Evolutionary conservation across 2,113 vertebrate genomes (phyloP), one percentile per base, ranked within the genome.

Genomic region (Danionella cerebrum): DNA sequence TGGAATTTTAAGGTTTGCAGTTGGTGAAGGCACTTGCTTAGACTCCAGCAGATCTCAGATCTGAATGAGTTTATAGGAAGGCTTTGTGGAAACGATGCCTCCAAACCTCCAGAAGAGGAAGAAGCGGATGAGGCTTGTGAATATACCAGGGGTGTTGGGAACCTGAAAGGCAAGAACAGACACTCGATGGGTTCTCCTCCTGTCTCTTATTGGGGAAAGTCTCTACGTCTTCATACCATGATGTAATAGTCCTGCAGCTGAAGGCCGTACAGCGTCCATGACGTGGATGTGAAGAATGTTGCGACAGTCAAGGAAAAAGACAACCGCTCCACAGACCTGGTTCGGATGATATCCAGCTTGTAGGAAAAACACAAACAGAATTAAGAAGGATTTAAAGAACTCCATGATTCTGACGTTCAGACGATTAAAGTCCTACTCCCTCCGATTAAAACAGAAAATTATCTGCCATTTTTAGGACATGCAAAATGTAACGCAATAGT

Each of bases 191-290:
- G 24, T 25, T 44, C 6, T 29, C 24, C 25, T 10, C 19, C 47
- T 22, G 14, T 8, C 12, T 14, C 13, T 11, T 3, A 44, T 27
- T 45, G 9, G 19, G 14, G 16, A 4, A 2, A 41, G 64, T 54
- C 11, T 16, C 16, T 29, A 50, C 29, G 4, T 54, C 36, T 14
- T 52, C 88, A 82, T 79, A 98, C 95, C 88, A 75, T 85, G 51
- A 98, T 91, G 66, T 91, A 98, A 59, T 79, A 84, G 65, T 98
- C 94, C 0, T 42, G 44, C 2, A 92, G 85, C 77, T 88, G 89
- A 50, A 90, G 78, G 39, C 95, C 95, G 0, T 98, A 98, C 12
- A 94, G 84, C 0, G 91, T 90, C 95, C 95, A 98, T 80, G 92
- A 91, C 51, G 87, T 75, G 7, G 94, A 94, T 2, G 94, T 89